Conservation (phyloP, 2,888 invertebrate species). For the Amblyteles armatorius region DNA sequence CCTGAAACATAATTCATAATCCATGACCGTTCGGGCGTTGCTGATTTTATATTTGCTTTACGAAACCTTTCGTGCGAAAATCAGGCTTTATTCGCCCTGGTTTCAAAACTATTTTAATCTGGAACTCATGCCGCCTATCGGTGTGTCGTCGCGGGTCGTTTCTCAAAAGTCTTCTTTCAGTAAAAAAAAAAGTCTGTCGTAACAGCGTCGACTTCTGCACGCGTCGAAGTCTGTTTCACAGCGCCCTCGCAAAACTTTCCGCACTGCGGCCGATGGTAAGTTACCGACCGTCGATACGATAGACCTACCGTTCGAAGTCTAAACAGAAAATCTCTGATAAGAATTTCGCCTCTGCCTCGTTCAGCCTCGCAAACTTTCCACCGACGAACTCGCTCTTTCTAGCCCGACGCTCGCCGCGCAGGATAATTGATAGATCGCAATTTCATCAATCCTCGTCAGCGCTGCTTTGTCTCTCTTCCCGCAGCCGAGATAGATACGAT, state of each 20-base stretch:
- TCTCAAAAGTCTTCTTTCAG: background rate
- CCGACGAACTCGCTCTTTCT: background rate
- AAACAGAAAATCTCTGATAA: background rate
- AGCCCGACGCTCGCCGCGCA: background rate
- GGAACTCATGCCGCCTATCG: background rate
- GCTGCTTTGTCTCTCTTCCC: conserved; percentile 15
- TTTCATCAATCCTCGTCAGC: conserved; percentile 10
- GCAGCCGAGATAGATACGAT: conserved; percentile 35
- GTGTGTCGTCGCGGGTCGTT: background rate
- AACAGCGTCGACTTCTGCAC: conserved; percentile 4
- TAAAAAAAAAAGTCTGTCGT: background rate
- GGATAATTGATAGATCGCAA: conserved; percentile 6
- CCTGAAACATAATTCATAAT: too few species aligned
- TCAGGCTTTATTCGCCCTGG: too few species aligned
- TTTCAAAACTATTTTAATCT: too few species aligned
- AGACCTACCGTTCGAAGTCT: background rate
- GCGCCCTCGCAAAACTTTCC: background rate
- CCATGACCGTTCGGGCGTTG: too few species aligned
- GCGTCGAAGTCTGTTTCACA: background rate
- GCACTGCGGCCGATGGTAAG: background rate
- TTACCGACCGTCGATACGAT: background rate
- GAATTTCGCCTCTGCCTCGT: background rate
- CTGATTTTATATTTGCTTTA: too few species aligned
- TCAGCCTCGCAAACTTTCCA: background rate
- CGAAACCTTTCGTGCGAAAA: too few species aligned